Base-by-base conservation (phyloP, 2,113 vertebrate genomes). In the Brachyistius frenatus region DNA sequence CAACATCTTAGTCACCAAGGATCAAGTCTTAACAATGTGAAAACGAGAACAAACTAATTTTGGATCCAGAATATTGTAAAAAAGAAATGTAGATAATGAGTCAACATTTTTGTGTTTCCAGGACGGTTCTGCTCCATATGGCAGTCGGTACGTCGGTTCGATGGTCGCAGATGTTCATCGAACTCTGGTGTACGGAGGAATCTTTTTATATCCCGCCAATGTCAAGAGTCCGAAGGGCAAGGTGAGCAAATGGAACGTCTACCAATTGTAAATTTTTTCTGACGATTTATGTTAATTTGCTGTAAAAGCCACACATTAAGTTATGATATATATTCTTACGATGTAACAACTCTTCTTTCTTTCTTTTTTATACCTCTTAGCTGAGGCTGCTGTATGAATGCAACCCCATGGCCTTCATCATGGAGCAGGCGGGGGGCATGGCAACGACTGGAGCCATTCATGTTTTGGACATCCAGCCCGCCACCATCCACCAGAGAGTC, bases 141-240 rank as follows among this genome's bases (percentile, higher is more conserved):
- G 98, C 7, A 96, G 95, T 4, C 93, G 98, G 53, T 99, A 99
- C 1, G 92, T 99, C 66, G 98, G 98, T 4, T 99, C 98, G 36
- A 99, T 99, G 98, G 98, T 99, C 2, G 98, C 98, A 7, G 98
- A 99, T 36, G 96, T 99, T 36, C 98, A 99, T 86, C 96, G 98
- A 57, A 99, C 98, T 0, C 90, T 99, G 86, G 96, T 99, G 7
- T 99, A 99, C 3, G 98, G 98, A 86, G 98, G 97, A 47, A 97
- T 99, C 92, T 99, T 99, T 87, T 78, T 99, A 81, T 99, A 99
- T 78, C 98, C 98, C 1, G 97, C 97, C 10, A 99, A 99, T 84
- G 92, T 94, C 87, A 99, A 98, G 89, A 99, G 95, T 76, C 98
- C 97, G 3, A 98, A 94, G 57, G 98, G 98, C 89, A 99, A 99